Evolutionary conservation across 1,140 invertebrate genomes (phyloP), one percentile per base, ranked within the genome.

Genomic region (Drosophila albomicans): DNA sequence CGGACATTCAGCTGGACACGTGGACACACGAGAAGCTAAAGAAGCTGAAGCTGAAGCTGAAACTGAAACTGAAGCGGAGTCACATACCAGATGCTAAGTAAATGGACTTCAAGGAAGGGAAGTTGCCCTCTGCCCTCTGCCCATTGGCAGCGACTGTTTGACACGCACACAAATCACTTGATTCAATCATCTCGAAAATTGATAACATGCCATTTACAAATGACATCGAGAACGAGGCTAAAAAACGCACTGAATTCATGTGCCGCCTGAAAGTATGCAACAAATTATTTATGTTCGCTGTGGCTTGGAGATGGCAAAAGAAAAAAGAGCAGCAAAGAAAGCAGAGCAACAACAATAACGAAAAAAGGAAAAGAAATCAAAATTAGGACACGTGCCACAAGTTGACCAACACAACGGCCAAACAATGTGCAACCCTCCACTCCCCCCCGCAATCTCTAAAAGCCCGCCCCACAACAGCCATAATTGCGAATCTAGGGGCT

Each of bases 131-230:
- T 6, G n/a, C 46, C 45, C 28, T 25, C 6, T 32, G 6, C 20
- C 20, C 57, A 1, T n/a, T 16, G 1, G 20, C 25, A 5, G n/a
- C 25, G 5, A 11, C 45, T 25, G 59, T 78, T 75, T 88, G 84
- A 80, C 84, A 88, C 84, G 84, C 84, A 88, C 84, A 88, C 84
- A 89, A 89, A 89, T 89, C 85, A 88, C 84, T 91, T 88, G 84
- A 92, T 92, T 91, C 91, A 92, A 92, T 92, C 91, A 92, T 92
- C 90, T 92, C 70, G 90, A 91, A 92, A 92, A 92, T 92, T 92
- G 91, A 91, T 92, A 92, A 86, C 91, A 92, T 91, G 75, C 87
- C 90, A 91, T 92, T 92, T 91, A 86, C 90, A 91, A 92, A 91
- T 91, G 91, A 91, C 90, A 91, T 75, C 78, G 73, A 76, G 45